Conservation (phyloP, 2,888 invertebrate genomes). For the Pachymerium ferrugineum region DNA sequence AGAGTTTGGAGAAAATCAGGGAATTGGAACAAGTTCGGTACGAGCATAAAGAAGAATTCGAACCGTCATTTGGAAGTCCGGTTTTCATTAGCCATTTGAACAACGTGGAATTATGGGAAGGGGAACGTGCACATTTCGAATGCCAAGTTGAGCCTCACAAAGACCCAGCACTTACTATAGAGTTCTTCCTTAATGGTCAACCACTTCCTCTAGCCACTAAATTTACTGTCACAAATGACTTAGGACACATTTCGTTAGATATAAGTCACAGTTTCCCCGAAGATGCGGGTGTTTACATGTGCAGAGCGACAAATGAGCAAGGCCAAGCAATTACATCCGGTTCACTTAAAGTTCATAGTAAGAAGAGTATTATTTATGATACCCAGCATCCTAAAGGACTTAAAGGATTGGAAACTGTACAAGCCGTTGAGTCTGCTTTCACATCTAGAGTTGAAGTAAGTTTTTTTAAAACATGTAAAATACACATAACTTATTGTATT, state of each 20-base stretch:
- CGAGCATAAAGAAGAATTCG: constrained; percentile 60
- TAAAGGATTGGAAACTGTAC: constrained; percentile 80
- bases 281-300: constrained; percentile 87
- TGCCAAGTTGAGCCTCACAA: constrained; percentile 87
- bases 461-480: neutral
- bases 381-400: constrained; percentile 94
- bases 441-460: constrained; percentile 59
- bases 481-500: neutral
- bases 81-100: constrained; percentile 86
- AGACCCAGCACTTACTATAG: constrained; percentile 79
- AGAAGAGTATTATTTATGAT: constrained; percentile 55
- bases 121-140: constrained; percentile 82
- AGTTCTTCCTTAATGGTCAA: constrained; percentile 93
- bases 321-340: constrained; percentile 87
- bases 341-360: constrained; percentile 74
- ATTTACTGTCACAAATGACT: constrained; percentile 89
- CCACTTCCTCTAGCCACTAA: constrained; percentile 77
- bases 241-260: constrained; percentile 90
- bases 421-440: constrained; percentile 78
- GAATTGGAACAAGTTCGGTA: constrained; percentile 70
- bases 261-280: constrained; percentile 80
- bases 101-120: constrained; percentile 81
- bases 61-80: constrained; percentile 74
- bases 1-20: constrained; percentile 77
- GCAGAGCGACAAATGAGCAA: constrained; percentile 80